phyloP scores from a whole-genome alignment of 1,140 invertebrate species.

The Drosophila erecta region DNA sequence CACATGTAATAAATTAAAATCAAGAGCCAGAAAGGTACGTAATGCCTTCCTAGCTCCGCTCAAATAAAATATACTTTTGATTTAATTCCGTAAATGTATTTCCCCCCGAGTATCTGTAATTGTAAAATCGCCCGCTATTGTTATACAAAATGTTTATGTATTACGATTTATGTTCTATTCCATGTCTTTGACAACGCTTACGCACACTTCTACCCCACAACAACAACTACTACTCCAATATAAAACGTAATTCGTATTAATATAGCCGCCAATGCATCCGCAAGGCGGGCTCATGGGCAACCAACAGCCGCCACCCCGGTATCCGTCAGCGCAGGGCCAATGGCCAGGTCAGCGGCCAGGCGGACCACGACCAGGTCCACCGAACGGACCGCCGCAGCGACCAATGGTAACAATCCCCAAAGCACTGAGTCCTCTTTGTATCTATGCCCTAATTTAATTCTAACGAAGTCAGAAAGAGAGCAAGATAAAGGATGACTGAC shows the following conservation, averaged over 20 bases:
- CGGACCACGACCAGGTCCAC: slow-evolving; percentile 89
- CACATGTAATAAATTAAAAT: slow-evolving; percentile 15
- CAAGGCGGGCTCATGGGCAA: slow-evolving; percentile 79
- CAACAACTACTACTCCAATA: slow-evolving; percentile 61
- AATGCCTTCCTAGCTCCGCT: neutral
- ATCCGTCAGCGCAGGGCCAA: slow-evolving; percentile 85
- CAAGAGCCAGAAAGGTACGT: neutral
- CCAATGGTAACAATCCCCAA: slow-evolving; percentile 87
- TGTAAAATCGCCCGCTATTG: slow-evolving; percentile 17
- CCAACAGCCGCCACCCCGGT: slow-evolving; percentile 85
- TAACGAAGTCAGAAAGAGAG: slow-evolving; percentile 35
- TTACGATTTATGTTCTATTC: slow-evolving; percentile 80
- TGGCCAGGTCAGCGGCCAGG: slow-evolving; percentile 86
- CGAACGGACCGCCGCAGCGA: slow-evolving; percentile 86
- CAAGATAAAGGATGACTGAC: slow-evolving; percentile 44
- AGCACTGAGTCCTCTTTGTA: slow-evolving; percentile 41
- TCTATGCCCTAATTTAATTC: slow-evolving; percentile 33
- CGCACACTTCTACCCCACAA: slow-evolving; percentile 71
- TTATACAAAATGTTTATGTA: slow-evolving; percentile 74
- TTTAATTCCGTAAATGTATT: slow-evolving; percentile 14
- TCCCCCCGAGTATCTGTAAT: slow-evolving; percentile 7
- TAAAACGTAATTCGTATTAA: slow-evolving; percentile 65
- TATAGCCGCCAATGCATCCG: slow-evolving; percentile 83
- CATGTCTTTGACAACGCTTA: slow-evolving; percentile 81
- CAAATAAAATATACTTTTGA: slow-evolving; percentile 4